Base-by-base conservation (phyloP, 2,888 invertebrate genomes). In the Drosophila incognita region DNA sequence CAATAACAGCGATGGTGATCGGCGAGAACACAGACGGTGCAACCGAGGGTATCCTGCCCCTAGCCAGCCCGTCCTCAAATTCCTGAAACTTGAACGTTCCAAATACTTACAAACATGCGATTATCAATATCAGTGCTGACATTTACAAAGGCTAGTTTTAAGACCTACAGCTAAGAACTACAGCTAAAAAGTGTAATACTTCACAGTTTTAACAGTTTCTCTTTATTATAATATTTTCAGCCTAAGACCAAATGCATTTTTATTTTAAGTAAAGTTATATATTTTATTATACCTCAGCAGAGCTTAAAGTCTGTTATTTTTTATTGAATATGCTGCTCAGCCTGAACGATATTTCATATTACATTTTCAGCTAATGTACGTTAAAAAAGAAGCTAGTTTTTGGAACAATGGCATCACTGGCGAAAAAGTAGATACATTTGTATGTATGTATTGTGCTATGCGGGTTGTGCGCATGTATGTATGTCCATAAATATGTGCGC, bases 1-100 rank as follows among this genome's bases (percentile, higher is more conserved):
- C 31, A 48, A n/a, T 13, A 13, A 36, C 54, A 36, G 5, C 18
- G 18, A 4, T 15, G 21, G 15, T 15, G 33, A 53, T 24, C 53
- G 21, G 54, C 35, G 36, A 56, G 36, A 56, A 38, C 21, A 49
- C 49, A 67, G 58, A 63, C 48, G 61, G 58, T 46, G 58, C 64
- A 78, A 59, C 36, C 63, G 71, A 74, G 82, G 64, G 69, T 76
- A 59, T 68, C 66, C 69, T 31, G 15, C 65, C 60, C 61, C 67
- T 42, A n/a, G 40, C 36, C 53, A 46, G 27, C 29, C 53, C 21
- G 61, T 69, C 61, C 54, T 64, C 31, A 75, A 75, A 83, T 85
- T 80, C 72, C 65, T 40, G 73, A 78, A 80, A 83, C 78, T 57
- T 57, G 68, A 83, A 63, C 36, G 15, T 24, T 38, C 33, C 40